phyloP scores from a whole-genome alignment of 2,797 vertebrate species.

The Notamacropus eugenii region DNA sequence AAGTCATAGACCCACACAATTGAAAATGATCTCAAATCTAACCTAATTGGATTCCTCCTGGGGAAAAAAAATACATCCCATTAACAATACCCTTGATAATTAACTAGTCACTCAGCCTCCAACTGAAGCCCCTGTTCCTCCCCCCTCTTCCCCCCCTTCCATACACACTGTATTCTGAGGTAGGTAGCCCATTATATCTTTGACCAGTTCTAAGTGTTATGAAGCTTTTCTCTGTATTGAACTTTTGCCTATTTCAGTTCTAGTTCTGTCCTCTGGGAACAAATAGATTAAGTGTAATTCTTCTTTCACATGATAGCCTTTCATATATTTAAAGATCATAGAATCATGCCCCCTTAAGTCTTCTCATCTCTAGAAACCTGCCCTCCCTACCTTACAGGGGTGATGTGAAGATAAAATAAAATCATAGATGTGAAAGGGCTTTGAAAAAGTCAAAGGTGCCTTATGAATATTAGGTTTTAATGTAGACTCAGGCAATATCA shows the following conservation, averaged over 20 bases:
- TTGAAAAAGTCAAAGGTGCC: not conserved
- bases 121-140: not conserved
- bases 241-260: not conserved
- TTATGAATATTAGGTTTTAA: not conserved
- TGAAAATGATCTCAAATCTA: not conserved
- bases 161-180: not conserved
- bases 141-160: too few species aligned
- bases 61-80: not conserved
- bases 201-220: not conserved
- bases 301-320: not conserved
- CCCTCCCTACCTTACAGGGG: not conserved
- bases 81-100: not conserved
- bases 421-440: not conserved
- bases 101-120: not conserved
- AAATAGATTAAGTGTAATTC: not conserved
- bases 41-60: not conserved
- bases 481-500: not conserved
- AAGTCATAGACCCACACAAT: not conserved
- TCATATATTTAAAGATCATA: not conserved
- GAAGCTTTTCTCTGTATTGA: not conserved
- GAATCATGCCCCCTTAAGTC: not conserved
- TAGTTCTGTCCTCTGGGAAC: not conserved
- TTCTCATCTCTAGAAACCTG: not conserved
- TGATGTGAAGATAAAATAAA: not conserved
- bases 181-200: not conserved